phyloP scores from a whole-genome alignment of 2,888 invertebrate genomes.

The Amiota communis region DNA sequence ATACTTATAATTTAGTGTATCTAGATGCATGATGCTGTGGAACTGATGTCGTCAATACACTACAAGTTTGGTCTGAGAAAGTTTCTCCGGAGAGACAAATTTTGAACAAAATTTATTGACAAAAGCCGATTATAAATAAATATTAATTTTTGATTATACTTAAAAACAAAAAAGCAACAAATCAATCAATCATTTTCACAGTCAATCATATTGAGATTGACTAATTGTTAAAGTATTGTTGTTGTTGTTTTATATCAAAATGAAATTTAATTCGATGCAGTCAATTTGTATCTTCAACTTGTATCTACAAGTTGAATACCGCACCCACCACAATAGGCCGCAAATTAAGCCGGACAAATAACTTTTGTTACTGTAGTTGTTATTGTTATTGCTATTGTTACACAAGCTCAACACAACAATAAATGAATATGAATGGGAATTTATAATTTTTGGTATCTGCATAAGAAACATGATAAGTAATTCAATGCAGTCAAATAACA shows the following conservation, averaged over 20 bases:
- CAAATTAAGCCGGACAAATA: conserved; percentile 14
- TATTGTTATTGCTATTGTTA: background rate
- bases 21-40: no score
- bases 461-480: background rate
- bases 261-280: background rate
- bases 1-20: no score
- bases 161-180: no score
- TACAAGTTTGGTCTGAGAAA: no score
- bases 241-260: conserved; percentile 3
- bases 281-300: background rate
- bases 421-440: conserved; percentile 8
- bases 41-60: no score
- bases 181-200: conserved; percentile 58
- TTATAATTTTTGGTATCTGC: background rate
- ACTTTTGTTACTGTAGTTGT: no score
- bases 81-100: no score
- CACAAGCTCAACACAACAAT: conserved; percentile 13
- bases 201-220: conserved; percentile 11
- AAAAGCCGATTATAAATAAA: conserved; percentile 36
- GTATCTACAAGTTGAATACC: no score
- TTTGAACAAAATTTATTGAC: no score
- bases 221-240: conserved; percentile 30
- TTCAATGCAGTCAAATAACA: no score
- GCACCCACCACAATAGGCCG: conserved; percentile 21
- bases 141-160: background rate